Evolutionary conservation across 2,113 vertebrate species (phyloP), one percentile per base, ranked within the genome.

Genomic region (Rhea pennata): DNA sequence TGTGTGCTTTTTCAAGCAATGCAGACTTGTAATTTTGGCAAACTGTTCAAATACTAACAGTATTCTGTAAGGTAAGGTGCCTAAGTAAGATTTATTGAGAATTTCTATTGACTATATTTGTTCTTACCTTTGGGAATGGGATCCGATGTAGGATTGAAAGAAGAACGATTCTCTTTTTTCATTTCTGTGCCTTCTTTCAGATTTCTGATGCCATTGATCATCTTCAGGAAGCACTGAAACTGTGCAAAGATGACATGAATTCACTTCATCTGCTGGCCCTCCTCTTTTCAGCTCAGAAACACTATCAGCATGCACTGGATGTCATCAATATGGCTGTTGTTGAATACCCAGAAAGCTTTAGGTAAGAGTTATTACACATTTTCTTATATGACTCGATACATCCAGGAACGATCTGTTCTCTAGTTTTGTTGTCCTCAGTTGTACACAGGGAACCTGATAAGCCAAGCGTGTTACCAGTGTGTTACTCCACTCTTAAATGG

Each of bases 271-370:
- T 99, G 51, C 97, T 99, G 96, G 98, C 98, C 20, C 98, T 99
- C 89, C 98, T 99, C 85, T 98, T 99, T 91, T 99, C 99, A 4
- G 98, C 99, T 88, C 99, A 99, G 98, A 99, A 99, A 87, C 98
- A 99, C 95, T 97, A 99, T 96, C 98, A 99, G 78, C 98, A 99
- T 2, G 98, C 99, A 36, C 97, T 99, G 90, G 99, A 99, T 77
- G 98, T 99, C 51, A 97, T 99, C 92, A 95, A 92, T 78, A 98
- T 99, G 98, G 99, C 99, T 94, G 97, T 99, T 89, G 97, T 94
- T 29, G 99, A 99, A 95, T 98, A 99, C 93, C 99, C 99, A 0
- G 98, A 99, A 95, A 99, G 98, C 97, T 99, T 99, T 98, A 99
- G 98, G 99, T 99, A 98, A 97, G 98, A 89, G 53, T 33, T 67